Evolutionary conservation across 2,113 vertebrate genomes (phyloP).

Genomic region (Cyprinodon variegatus): DNA sequence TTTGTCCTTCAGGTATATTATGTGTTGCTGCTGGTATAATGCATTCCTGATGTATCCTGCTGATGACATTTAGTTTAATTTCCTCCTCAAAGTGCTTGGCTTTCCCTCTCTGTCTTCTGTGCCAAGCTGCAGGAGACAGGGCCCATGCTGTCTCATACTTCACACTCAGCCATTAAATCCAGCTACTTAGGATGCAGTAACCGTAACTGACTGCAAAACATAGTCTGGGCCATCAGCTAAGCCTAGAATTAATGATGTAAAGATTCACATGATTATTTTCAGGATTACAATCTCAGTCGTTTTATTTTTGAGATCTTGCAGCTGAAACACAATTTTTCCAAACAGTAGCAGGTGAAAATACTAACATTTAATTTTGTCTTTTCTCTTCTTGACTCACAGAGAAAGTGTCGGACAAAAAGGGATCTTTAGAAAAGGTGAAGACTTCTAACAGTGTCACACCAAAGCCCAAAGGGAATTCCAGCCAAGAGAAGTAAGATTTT

Average conservation of each 20-base stretch:
- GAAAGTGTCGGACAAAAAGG: conserved; percentile 60
- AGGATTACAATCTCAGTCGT: neutral
- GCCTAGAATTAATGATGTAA: conserved; percentile 24
- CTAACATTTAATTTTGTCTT: neutral
- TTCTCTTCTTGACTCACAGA: conserved; percentile 54
- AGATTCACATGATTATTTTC: conserved; percentile 7
- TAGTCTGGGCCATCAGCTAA: conserved; percentile 1
- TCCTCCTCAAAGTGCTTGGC: conserved; percentile 36
- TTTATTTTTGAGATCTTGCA: neutral
- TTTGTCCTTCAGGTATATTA: neutral
- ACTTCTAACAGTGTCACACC: conserved; percentile 36
- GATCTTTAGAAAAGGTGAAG: conserved; percentile 46
- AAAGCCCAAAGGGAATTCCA: conserved; percentile 37
- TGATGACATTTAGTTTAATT: conserved; percentile 42
- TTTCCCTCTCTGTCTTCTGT: conserved; percentile 49
- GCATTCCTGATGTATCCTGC: neutral
- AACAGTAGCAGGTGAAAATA: neutral
- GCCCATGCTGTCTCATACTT: conserved; percentile 60
- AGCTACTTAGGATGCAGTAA: conserved; percentile 68
- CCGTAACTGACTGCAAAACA: conserved; percentile 47
- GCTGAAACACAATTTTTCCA: neutral
- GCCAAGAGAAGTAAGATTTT: conserved; percentile 66
- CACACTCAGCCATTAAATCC: conserved; percentile 55
- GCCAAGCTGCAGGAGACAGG: conserved; percentile 64
- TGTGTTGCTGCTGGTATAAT: neutral